A percentile compares a stretch with the other conserved stretches of the same genome.
These are phyloP conservation scores for Cosmia pyralina DNA, from an alignment of 2,888 invertebrate genomes.

Conservation along the genomic window DNA sequence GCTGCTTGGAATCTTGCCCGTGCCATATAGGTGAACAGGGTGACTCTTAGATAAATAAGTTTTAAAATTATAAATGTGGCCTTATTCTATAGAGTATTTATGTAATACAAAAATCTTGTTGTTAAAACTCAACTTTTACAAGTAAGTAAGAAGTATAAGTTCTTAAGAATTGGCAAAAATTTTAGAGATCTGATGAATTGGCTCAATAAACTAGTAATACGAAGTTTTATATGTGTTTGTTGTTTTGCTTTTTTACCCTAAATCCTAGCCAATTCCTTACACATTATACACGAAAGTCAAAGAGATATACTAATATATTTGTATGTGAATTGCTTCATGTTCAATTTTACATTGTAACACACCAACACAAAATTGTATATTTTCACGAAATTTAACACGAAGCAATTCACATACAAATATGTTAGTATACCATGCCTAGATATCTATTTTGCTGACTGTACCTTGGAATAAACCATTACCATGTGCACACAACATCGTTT, in stretches of 20 bases:
- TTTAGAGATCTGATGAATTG: slow-evolving; percentile 36
- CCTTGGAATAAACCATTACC: too few relatives aligned
- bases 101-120: slow-evolving; percentile 2
- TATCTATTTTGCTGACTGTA: too few relatives aligned
- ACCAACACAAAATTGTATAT: too few relatives aligned
- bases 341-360: too few relatives aligned
- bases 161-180: slow-evolving; percentile 22
- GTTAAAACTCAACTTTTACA: slow-evolving; percentile 13
- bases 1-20: slow-evolving; percentile 22
- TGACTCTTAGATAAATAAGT: slow-evolving; percentile 24
- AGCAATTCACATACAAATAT: too few relatives aligned
- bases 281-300: not conserved
- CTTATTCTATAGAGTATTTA: not conserved
- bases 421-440: too few relatives aligned
- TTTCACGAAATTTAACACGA: too few relatives aligned
- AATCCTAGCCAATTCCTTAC: not conserved
- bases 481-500: too few relatives aligned
- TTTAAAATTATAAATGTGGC: slow-evolving; percentile 3
- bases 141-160: too few relatives aligned
- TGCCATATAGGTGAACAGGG: slow-evolving; percentile 46
- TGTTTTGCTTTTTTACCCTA: slow-evolving; percentile 14
- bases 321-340: too few relatives aligned
- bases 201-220: slow-evolving; percentile 46
- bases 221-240: slow-evolving; percentile 27
- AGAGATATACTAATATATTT: too few relatives aligned